Percentiles rank a stretch among this genome's conserved stretches.
Conservation (phyloP, 2,888 invertebrate genomes). For the Caenorhabditis auriculariae region DNA sequence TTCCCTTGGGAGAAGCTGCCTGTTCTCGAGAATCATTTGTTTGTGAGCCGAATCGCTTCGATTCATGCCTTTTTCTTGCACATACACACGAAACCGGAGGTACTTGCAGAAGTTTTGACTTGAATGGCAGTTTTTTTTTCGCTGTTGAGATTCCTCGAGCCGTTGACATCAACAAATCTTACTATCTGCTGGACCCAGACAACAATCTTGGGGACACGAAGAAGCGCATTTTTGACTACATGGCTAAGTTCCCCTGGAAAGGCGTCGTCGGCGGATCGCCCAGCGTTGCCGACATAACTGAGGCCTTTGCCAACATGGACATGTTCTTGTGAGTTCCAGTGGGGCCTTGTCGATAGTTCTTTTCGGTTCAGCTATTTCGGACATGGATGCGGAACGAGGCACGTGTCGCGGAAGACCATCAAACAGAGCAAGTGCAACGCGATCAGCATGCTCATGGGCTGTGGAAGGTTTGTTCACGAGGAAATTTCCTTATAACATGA, state of each 20-base stretch:
- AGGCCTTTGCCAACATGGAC: conserved; percentile 40
- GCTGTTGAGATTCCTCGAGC: conserved; percentile 47
- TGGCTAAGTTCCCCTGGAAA: conserved; percentile 43
- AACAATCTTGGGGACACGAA: conserved; percentile 51
- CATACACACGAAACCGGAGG: conserved; percentile 12
- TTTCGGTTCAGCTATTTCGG: conserved; percentile 43
- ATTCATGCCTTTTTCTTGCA: conserved; percentile 38
- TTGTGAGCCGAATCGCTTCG: conserved; percentile 47
- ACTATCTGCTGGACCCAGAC: conserved; percentile 56
- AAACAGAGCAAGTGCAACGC: conserved; percentile 50
- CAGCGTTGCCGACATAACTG: conserved; percentile 16
- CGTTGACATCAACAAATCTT: conserved; percentile 47
- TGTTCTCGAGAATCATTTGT: conserved; percentile 36
- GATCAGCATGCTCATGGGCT: conserved; percentile 55
- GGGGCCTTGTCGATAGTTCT: not conserved
- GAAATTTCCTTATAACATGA: too few species aligned
- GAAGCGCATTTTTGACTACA: conserved; percentile 38
- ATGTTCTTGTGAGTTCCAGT: conserved; percentile 43
- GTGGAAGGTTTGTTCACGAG: too few species aligned
- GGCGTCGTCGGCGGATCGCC: conserved; percentile 44
- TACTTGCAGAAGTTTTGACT: conserved; percentile 3
- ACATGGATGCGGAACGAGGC: conserved; percentile 35
- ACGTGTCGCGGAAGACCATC: conserved; percentile 26
- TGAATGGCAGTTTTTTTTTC: not conserved
- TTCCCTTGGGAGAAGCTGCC: conserved; percentile 51